phyloP scores from a whole-genome alignment of 1,140 invertebrate species.

The Drosophila tristis region DNA sequence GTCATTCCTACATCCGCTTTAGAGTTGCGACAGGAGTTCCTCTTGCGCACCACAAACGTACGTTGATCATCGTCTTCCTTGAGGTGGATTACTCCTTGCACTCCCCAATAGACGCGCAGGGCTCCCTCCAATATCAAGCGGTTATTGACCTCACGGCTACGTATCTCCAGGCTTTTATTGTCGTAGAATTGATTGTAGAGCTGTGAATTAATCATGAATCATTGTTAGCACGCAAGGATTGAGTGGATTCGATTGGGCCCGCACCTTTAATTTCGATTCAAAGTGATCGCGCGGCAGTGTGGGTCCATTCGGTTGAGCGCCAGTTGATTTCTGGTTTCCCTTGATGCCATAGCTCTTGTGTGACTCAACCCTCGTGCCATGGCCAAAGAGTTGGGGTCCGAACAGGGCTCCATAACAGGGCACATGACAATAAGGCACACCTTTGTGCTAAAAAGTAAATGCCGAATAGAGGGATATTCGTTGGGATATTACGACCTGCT shows the following conservation, averaged over 20 bases:
- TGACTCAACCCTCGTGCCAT: conserved; percentile 93
- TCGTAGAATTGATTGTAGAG: conserved; percentile 91
- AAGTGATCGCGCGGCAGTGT: conserved; percentile 88
- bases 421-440: conserved; percentile 95
- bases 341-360: conserved; percentile 93
- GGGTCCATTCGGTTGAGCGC: conserved; percentile 77
- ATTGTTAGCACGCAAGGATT: conserved; percentile 7
- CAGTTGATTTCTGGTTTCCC: conserved; percentile 83
- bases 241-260: not conserved
- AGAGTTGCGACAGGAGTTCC: conserved; percentile 87
- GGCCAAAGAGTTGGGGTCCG: conserved; percentile 93
- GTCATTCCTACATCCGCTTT: conserved; percentile 63
- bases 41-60: conserved; percentile 89
- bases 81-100: conserved; percentile 92
- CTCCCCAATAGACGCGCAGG: conserved; percentile 93
- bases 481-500: conserved; percentile 24
- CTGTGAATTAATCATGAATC: conserved; percentile 30
- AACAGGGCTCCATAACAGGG: conserved; percentile 95
- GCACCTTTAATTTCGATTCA: conserved; percentile 90
- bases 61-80: conserved; percentile 94
- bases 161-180: conserved; percentile 90
- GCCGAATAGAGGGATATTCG: not conserved
- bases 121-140: conserved; percentile 91
- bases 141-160: conserved; percentile 91
- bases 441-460: conserved; percentile 90